Conservation (phyloP, 2,113 vertebrate genomes). For the Meriones unguiculatus region DNA sequence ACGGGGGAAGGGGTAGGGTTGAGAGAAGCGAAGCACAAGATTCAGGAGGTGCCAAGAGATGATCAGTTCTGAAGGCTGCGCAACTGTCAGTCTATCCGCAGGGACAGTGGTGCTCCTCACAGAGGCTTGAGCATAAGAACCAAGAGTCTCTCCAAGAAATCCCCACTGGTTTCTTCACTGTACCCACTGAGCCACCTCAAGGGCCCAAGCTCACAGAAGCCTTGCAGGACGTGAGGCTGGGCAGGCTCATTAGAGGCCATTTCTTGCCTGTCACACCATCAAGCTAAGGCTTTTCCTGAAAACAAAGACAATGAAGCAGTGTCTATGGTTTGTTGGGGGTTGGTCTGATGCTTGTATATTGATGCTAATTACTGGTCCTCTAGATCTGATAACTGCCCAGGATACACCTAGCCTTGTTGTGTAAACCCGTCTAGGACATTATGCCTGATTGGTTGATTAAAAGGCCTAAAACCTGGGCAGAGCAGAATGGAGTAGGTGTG, state of each 20-base stretch:
- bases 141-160: background rate
- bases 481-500: no score
- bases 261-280: background rate
- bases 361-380: no score
- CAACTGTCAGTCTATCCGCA: background rate
- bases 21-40: background rate
- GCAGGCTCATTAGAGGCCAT: background rate
- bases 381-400: no score
- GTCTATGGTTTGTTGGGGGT: no score
- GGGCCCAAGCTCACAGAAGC: background rate
- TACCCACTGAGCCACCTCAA: background rate
- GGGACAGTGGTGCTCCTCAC: background rate
- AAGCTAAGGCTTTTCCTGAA: background rate
- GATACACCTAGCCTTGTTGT: no score
- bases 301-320: background rate
- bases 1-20: accelerated
- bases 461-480: no score
- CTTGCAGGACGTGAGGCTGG: background rate
- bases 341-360: no score
- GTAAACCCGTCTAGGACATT: no score
- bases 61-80: background rate
- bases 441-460: no score
- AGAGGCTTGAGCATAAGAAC: background rate
- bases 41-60: background rate
- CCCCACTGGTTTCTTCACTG: background rate